Base-by-base conservation (phyloP, 2,797 vertebrate species). In the Kryptopterus vitreolus region DNA sequence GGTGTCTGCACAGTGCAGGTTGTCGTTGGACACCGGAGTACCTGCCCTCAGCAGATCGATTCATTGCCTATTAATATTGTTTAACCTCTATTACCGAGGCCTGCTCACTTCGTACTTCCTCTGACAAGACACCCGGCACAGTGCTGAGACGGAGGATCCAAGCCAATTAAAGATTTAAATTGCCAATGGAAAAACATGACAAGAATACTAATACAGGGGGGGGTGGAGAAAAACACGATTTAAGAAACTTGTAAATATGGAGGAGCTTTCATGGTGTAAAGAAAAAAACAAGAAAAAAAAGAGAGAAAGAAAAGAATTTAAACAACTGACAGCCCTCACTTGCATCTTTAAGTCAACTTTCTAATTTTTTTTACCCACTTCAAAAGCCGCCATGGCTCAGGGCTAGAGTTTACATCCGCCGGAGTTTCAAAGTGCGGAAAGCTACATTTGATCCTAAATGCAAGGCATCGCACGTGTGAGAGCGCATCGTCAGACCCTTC, bases 121-220 rank as follows among this genome's bases (percentile, higher is more conserved):
- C 58, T 82, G 87, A 88, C 84, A 89, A 86, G 55, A 76, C 69
- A 7, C 73, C 35, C 74, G 52, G 46, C 13, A 29, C 69, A 79
- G 76, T 86, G 86, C 79, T 72, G 85, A 86, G 84, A 90, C 90
- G 80, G 89, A 89, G 88, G 89, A 91, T 90, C 89, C 88, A 88
- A 87, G 85, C 82, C 83, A 87, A 92, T 92, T 90, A 92, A 92
- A 92, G 90, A 93, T 93, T 93, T 89, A 88, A 87, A 92, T 91
- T 87, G 90, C 89, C 90, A 91, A 86, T 84, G 88, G 90, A 86
- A 78, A 89, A 89, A 63, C 55, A 87, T 87, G 86, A 85, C 85
- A 6, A 48, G 88, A 90, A 92, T 90, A 80, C 86, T 92, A 92
- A 93, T 90, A 85, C n/a, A n/a, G n/a, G n/a, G n/a, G n/a, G n/a